Evolutionary conservation across 1,140 invertebrate genomes (phyloP), one percentile per base, ranked within the genome.

Genomic region (Uloborus diversus): DNA sequence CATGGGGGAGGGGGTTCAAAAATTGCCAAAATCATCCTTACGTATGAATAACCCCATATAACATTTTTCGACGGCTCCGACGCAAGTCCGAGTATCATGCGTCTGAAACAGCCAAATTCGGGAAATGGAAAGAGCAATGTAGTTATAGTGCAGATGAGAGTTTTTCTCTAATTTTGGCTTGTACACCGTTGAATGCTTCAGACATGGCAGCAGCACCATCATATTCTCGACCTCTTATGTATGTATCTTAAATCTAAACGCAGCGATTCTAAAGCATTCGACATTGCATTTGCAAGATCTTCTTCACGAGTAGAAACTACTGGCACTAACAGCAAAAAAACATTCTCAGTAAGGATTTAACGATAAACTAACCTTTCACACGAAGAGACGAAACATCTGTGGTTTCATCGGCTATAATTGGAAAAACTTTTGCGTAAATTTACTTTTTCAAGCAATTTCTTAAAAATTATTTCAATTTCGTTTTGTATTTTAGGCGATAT

Each of bases 191-290:
- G 25, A 82, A 68, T 68, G 81, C 79, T 14, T 84, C 84, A 83
- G 32, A 71, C 79, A 85, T 84, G 20, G 73, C 73, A 81, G 79
- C 30, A 56, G 79, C 82, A 17, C 82, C 82, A 80, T 84, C 84
- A 81, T 84, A 85, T 9, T 80, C 83, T 81, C 83, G 83, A 1
- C 81, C 82, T 49, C 23, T 32, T 37, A 61, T 49, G 7, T 65
- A 78, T 35, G 7, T 65, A 78, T 35, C 7, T 27, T 30, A 64
- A 57, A 42, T 71, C 32, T 14, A 35, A 27, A 35, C 13, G 33
- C 35, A 69, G 37, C 25, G 32, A 56, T 56, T 57, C 66, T 69
- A 28, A 33, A 56, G 28, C 37, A 35, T 64, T 20, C 30, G 37
- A 64, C 35, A 35, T 56, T 56, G 13, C 35, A 14, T 57, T 53